A percentile compares a stretch with the other conserved stretches of the same genome.
These are phyloP conservation scores for Diadophis punctatus DNA, from an alignment of 2,113 vertebrate species.

Conservation along the genomic window DNA sequence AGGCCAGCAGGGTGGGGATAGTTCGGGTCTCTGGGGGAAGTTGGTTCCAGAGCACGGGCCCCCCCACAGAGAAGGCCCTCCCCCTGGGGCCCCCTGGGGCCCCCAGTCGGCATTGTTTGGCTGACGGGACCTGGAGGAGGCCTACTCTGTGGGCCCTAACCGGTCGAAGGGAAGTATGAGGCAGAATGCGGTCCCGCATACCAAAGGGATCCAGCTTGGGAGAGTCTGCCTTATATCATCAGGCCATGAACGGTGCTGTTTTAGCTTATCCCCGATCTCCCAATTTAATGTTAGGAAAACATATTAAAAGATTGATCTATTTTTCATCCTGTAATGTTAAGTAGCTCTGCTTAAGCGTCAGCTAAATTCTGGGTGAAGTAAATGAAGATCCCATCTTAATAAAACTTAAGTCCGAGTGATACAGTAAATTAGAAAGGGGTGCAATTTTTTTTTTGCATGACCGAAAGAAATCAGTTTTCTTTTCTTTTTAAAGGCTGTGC, in stretches of 20 bases:
- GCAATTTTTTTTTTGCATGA: background rate
- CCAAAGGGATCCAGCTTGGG: background rate
- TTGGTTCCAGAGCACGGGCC: too few relatives aligned
- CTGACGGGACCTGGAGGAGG: too few relatives aligned
- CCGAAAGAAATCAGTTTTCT: background rate
- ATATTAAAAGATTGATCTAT: background rate
- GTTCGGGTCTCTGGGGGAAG: too few relatives aligned
- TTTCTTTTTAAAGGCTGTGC: background rate
- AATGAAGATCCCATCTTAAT: background rate
- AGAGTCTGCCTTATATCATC: background rate
- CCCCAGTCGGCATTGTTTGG: too few relatives aligned
- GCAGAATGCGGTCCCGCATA: too few relatives aligned
- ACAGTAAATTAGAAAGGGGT: background rate
- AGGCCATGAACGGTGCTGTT: background rate
- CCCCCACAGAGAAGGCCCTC: too few relatives aligned
- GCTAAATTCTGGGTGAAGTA: background rate
- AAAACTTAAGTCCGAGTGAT: background rate
- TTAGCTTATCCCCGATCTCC: background rate
- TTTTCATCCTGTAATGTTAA: rapidly evolving
- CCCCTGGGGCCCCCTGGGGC: too few relatives aligned
- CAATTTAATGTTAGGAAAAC: conserved; percentile 1
- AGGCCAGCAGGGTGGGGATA: too few relatives aligned
- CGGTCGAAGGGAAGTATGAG: too few relatives aligned
- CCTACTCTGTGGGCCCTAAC: too few relatives aligned
- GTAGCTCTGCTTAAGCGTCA: background rate